Evolutionary conservation across 2,888 invertebrate species (phyloP).

Genomic region (Villa cingulata): DNA sequence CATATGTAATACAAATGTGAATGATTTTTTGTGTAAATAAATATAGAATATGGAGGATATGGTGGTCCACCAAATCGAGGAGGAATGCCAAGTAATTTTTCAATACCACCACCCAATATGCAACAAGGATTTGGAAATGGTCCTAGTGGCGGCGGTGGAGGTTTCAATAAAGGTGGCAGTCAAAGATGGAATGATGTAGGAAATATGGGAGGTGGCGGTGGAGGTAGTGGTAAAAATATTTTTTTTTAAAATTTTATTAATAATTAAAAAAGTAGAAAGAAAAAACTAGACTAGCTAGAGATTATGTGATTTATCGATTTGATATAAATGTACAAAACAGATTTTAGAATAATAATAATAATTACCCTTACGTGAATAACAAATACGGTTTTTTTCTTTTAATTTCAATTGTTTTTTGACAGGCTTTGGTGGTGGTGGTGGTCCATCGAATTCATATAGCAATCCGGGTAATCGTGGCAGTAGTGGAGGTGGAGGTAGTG

Average conservation of each 20-base stretch:
- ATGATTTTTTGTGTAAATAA: too few species aligned
- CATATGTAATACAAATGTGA: too few species aligned
- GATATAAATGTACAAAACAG: too few species aligned
- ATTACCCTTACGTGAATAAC: too few species aligned
- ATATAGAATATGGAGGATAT: neutral
- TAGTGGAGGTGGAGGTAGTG: neutral
- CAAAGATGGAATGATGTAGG: neutral
- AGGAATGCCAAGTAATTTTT: slow-evolving; percentile 22
- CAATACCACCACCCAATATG: slow-evolving; percentile 32
- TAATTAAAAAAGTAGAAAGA: too few species aligned
- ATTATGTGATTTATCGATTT: too few species aligned
- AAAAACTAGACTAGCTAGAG: too few species aligned
- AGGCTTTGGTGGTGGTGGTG: neutral
- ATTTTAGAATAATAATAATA: too few species aligned
- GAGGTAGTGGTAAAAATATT: neutral
- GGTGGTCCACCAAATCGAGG: neutral
- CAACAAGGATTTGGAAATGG: slow-evolving; percentile 13
- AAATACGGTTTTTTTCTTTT: too few species aligned
- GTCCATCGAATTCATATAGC: neutral
- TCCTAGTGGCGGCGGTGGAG: neutral
- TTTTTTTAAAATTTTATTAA: neutral
- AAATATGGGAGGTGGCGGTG: neutral
- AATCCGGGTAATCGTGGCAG: neutral
- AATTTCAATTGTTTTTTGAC: neutral
- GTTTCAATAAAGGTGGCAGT: neutral